phyloP scores from a whole-genome alignment of 2,797 vertebrate species.

The Geotria australis region DNA sequence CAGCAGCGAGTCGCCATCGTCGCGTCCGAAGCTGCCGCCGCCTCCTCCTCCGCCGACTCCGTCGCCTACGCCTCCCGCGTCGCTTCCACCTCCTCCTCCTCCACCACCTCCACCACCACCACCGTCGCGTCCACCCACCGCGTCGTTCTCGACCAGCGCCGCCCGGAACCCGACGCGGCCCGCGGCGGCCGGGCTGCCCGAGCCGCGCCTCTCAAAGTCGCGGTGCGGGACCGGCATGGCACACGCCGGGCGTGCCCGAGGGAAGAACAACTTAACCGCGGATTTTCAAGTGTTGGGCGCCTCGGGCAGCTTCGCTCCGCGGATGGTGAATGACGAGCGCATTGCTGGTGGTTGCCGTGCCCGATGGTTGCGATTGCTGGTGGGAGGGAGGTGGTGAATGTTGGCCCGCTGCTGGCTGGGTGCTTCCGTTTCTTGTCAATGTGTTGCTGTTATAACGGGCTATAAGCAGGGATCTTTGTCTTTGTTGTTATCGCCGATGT shows the following conservation, averaged over 20 bases:
- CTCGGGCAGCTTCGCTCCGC: too few relatives aligned
- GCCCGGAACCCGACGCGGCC: constrained; percentile 22
- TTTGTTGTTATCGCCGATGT: too few relatives aligned
- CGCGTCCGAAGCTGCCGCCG: too few relatives aligned
- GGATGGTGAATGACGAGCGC: constrained; percentile 10
- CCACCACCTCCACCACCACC: not conserved
- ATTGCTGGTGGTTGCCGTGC: constrained; percentile 12
- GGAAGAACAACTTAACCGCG: constrained; percentile 26
- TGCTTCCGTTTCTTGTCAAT: too few relatives aligned
- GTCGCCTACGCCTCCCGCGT: not conserved
- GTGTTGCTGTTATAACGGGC: too few relatives aligned
- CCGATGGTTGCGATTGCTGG: too few relatives aligned
- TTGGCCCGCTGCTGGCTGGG: too few relatives aligned
- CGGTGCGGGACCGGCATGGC: constrained; percentile 50
- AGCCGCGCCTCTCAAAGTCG: constrained; percentile 13
- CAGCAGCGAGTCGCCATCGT: too few relatives aligned
- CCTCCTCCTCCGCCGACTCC: constrained; percentile 11
- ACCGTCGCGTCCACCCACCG: not conserved
- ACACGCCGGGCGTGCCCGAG: constrained; percentile 24
- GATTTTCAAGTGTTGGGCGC: constrained; percentile 11
- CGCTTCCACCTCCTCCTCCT: not conserved
- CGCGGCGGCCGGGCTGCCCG: constrained; percentile 27
- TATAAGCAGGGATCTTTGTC: too few relatives aligned
- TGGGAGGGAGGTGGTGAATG: too few relatives aligned
- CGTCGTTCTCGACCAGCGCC: constrained; percentile 7